Evolutionary conservation across 2,888 invertebrate species (phyloP), one percentile per base, ranked within the genome.

Genomic region (Venustoraphidia nigricollis): DNA sequence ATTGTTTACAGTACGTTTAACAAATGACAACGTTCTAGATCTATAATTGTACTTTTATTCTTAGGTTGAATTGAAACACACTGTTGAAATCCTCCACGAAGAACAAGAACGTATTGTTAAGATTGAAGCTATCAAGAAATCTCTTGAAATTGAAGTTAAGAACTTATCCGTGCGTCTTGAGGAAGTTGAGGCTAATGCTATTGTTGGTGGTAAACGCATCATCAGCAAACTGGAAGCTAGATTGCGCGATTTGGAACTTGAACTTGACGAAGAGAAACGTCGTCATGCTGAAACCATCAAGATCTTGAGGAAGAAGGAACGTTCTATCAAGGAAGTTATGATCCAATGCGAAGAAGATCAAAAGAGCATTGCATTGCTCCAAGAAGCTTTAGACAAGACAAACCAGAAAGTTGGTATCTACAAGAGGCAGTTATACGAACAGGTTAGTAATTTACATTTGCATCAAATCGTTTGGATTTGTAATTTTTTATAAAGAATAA

Each of bases 241-340:
- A 78, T 84, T 95, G 62, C 89, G 92, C 64, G 95, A 95, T 64
- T 73, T 94, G 70, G 95, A 96, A 70, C 75, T 92, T 59, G 94
- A 94, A 70, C 71, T 91, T 57, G 95, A 96, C 64, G 95, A 94
- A 69, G 95, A 96, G 72, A 93, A 92, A 77, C 85, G 94, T 67
- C 84, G 94, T 66, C 95, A 96, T 72, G 85, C 92, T 58, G 95
- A 96, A 71, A 93, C 94, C 62, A 90, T 94, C 69, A 94, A 94
- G 78, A 92, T 94, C 68, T 76, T 95, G 65, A 88, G 95, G 72
- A 96, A 96, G 81, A 96, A 96, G 83, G 95, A 96, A 68, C 90
- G 94, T 63, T 82, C 83, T 63, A 84, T 95, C 64, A 95, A 96
- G 77, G 95, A 95, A 70, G 83, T 95, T 55, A 81, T 93, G 72